Percentiles rank a stretch among this genome's conserved stretches.
Evolutionary conservation across 2,888 invertebrate genomes (phyloP).

Genomic region (Chorisops tibialis): DNA sequence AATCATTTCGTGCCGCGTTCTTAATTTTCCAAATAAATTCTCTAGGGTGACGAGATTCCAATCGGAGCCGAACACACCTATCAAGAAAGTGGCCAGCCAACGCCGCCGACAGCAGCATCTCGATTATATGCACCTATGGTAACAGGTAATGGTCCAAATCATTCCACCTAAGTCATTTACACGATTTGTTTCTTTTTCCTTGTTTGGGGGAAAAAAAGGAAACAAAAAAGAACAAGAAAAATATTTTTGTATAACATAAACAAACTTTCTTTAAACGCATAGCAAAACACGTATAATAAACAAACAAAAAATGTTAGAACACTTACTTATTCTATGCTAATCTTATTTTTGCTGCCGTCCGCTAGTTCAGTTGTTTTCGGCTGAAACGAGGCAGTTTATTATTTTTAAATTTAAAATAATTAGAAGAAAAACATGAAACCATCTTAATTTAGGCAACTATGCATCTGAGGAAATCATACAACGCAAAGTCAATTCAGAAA

Average conservation of each 20-base stretch:
- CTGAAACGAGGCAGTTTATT: no score
- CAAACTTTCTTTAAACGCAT: not conserved
- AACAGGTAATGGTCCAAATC: constrained; percentile 33
- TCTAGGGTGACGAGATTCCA: constrained; percentile 31
- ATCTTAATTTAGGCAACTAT: constrained; percentile 9
- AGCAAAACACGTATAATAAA: constrained; percentile 1
- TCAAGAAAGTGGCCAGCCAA: constrained; percentile 29
- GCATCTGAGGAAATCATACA: constrained; percentile 4
- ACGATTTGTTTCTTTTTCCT: constrained; percentile 3
- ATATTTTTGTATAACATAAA: not conserved
- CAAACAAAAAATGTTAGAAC: constrained; percentile 1
- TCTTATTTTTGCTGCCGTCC: constrained; percentile 4
- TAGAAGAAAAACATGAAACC: no score
- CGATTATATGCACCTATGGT: constrained; percentile 30
- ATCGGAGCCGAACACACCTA: constrained; percentile 29
- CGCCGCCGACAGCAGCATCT: constrained; percentile 16
- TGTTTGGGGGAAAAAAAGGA: not conserved
- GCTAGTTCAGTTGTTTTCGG: not conserved
- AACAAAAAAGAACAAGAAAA: constrained; percentile 11
- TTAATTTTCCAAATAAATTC: not conserved
- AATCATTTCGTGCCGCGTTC: not conserved
- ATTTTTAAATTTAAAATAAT: no score
- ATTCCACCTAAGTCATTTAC: constrained; percentile 31
- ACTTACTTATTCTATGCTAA: not conserved
- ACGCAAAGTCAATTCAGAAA: constrained; percentile 20